phyloP scores from a whole-genome alignment of 2,797 vertebrate genomes.

The Adrianichthys oophorus region DNA sequence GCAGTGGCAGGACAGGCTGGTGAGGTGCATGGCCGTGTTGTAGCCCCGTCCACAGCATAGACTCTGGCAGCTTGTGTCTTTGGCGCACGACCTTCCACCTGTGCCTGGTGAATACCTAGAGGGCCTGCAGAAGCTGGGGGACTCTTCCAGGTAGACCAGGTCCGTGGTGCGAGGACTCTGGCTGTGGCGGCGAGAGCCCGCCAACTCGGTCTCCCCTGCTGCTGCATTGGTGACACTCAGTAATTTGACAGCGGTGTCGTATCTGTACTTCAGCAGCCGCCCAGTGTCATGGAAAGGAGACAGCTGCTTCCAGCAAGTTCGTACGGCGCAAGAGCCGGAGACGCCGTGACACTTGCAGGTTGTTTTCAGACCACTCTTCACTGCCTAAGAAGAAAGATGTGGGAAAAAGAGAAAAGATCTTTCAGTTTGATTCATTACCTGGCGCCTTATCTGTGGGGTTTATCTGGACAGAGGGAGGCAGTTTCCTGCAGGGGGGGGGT shows the following conservation, averaged over 20 bases:
- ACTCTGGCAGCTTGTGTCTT: conserved; percentile 92
- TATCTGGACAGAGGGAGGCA: conserved; percentile 62
- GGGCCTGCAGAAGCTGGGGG: conserved; percentile 93
- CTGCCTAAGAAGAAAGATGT: conserved; percentile 76
- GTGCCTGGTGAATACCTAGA: conserved; percentile 93
- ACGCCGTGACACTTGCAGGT: conserved; percentile 98
- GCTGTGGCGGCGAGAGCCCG: conserved; percentile 73
- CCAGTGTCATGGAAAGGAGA: conserved; percentile 94
- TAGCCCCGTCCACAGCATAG: conserved; percentile 96
- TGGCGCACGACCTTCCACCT: conserved; percentile 85
- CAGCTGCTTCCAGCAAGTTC: conserved; percentile 98
- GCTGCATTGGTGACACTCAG: conserved; percentile 92
- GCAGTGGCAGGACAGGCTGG: conserved; percentile 93
- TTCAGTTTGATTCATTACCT: conserved; percentile 75
- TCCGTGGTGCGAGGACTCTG: conserved; percentile 80
- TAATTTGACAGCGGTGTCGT: conserved; percentile 86
- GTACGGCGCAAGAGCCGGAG: conserved; percentile 93
- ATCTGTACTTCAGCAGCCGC: conserved; percentile 88
- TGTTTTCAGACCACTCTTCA: conserved; percentile 94
- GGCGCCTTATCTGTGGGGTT: conserved; percentile 71
- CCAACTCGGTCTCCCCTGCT: conserved; percentile 88
- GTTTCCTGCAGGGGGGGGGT: conserved; percentile 65
- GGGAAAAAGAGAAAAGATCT: conserved; percentile 27
- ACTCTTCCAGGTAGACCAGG: conserved; percentile 94
- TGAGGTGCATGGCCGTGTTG: conserved; percentile 92